Conservation (phyloP, 2,888 invertebrate species). For the Pomacea canaliculata region DNA sequence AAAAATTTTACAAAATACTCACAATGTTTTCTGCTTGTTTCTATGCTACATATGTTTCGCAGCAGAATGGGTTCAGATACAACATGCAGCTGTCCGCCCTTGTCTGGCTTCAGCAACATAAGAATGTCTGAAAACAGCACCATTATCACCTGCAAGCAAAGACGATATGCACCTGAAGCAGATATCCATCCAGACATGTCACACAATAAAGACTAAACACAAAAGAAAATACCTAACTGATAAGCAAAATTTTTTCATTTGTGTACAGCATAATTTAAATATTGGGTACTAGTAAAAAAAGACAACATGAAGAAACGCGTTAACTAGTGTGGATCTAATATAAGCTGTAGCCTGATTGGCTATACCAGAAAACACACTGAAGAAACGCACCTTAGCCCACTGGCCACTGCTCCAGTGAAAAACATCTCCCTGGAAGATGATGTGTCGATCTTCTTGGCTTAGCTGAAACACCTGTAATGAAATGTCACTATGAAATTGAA, state of each 20-base stretch:
- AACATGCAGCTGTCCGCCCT: conserved; percentile 52
- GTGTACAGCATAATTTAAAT: too few relatives aligned
- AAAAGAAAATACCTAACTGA: too few relatives aligned
- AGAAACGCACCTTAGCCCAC: conserved; percentile 49
- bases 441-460: conserved; percentile 60
- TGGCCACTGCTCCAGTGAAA: conserved; percentile 53
- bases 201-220: too few relatives aligned
- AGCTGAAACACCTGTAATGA: conserved; percentile 58
- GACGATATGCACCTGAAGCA: neutral
- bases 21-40: conserved; percentile 54
- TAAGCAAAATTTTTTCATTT: too few relatives aligned
- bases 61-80: conserved; percentile 56
- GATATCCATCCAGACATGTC: neutral
- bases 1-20: conserved; percentile 25
- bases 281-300: too few relatives aligned
- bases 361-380: too few relatives aligned
- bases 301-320: too few relatives aligned
- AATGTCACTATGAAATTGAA: neutral
- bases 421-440: conserved; percentile 62
- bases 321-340: too few relatives aligned
- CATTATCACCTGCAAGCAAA: conserved; percentile 44
- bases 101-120: conserved; percentile 49
- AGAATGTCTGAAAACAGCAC: conserved; percentile 63
- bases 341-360: too few relatives aligned
- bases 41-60: conserved; percentile 52